phyloP scores from a whole-genome alignment of 2,888 invertebrate genomes.

The Polyommatus iphigenia region DNA sequence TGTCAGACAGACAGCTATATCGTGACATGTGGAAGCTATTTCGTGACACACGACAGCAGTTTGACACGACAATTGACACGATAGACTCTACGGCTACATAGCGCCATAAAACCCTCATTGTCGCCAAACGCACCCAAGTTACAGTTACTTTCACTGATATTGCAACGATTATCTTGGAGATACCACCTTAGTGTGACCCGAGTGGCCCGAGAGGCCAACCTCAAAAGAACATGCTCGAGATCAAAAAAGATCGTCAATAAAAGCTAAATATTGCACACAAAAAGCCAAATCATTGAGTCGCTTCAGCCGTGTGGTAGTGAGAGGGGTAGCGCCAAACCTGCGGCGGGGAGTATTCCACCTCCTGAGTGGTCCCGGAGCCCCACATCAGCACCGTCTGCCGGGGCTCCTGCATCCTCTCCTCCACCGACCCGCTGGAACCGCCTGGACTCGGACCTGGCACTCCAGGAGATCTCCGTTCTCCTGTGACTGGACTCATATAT shows the following conservation, averaged over 20 bases:
- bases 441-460: slow-evolving; percentile 75
- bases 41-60: no score
- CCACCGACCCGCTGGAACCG: slow-evolving; percentile 68
- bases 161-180: no score
- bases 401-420: slow-evolving; percentile 79
- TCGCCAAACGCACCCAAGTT: neutral
- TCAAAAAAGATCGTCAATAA: neutral
- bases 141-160: neutral
- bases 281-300: slow-evolving; percentile 65
- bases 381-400: slow-evolving; percentile 97
- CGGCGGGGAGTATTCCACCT: slow-evolving; percentile 73
- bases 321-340: slow-evolving; percentile 79
- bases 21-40: no score
- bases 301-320: slow-evolving; percentile 76
- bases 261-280: slow-evolving; percentile 45
- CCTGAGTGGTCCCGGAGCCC: slow-evolving; percentile 83
- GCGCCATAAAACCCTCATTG: no score
- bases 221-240: slow-evolving; percentile 10
- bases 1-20: no score
- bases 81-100: no score
- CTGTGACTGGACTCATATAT: slow-evolving; percentile 81
- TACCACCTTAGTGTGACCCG: neutral
- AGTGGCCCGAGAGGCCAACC: neutral
- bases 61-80: no score
- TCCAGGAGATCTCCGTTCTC: slow-evolving; percentile 83